A percentile compares a stretch with the other conserved stretches of the same genome.
Evolutionary conservation across 1,140 invertebrate species (phyloP).

Genomic region (Amyelois transitella): DNA sequence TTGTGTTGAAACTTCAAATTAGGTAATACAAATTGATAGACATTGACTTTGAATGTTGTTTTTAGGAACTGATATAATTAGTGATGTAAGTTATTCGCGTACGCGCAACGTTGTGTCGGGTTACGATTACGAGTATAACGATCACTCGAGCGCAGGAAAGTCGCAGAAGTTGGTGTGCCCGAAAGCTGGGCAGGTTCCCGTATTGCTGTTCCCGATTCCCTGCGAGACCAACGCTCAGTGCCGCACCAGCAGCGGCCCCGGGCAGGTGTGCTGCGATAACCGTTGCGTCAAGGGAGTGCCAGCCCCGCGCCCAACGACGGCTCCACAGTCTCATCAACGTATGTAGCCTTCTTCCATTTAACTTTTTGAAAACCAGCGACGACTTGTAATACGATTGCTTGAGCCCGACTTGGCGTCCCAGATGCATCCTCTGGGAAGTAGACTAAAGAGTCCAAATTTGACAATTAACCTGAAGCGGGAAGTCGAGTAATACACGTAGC

Average conservation of each 20-base stretch:
- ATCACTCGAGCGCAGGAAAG: slow-evolving; percentile 45
- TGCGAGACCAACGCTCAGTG: slow-evolving; percentile 76
- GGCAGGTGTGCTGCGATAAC: slow-evolving; percentile 74
- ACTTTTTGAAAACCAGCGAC: slow-evolving; percentile 12
- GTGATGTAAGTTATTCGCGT: slow-evolving; percentile 26
- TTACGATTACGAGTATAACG: slow-evolving; percentile 22
- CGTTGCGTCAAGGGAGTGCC: slow-evolving; percentile 76
- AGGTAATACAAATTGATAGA: slow-evolving; percentile 41
- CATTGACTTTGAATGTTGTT: slow-evolving; percentile 30
- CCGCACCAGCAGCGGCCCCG: slow-evolving; percentile 65
- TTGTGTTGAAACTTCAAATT: slow-evolving; percentile 20
- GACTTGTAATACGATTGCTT: too few relatives aligned
- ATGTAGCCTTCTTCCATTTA: slow-evolving; percentile 26
- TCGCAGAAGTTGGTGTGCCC: slow-evolving; percentile 72
- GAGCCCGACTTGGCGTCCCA: too few relatives aligned
- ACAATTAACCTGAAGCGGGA: too few relatives aligned
- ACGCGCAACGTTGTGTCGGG: slow-evolving; percentile 17
- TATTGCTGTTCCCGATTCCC: slow-evolving; percentile 73
- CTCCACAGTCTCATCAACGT: slow-evolving; percentile 75
- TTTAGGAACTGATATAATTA: slow-evolving; percentile 24
- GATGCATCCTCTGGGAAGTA: too few relatives aligned
- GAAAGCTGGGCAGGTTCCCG: slow-evolving; percentile 59
- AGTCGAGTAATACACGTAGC: too few relatives aligned
- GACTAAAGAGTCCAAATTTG: too few relatives aligned
- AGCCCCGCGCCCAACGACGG: slow-evolving; percentile 71